Evolutionary conservation across 2,113 vertebrate genomes (phyloP).

Genomic region (Furnarius figulus): DNA sequence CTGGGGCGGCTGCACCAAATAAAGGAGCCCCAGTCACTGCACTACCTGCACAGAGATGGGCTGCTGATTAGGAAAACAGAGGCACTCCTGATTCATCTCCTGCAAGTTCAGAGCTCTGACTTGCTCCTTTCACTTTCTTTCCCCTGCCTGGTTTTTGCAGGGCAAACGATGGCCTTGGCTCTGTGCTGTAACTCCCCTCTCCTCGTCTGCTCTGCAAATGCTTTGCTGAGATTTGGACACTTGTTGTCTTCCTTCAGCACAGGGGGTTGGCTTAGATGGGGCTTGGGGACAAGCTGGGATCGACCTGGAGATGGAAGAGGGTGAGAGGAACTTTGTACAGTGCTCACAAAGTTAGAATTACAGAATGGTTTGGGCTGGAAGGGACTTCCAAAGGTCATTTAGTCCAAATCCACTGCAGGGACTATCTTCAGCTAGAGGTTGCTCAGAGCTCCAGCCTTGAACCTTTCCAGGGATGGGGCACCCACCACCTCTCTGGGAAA

Average conservation of each 20-base stretch:
- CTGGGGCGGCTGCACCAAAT: conserved; percentile 10
- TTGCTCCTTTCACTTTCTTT: background rate
- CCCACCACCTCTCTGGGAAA: background rate
- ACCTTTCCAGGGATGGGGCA: background rate
- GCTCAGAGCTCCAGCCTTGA: background rate
- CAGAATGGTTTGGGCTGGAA: background rate
- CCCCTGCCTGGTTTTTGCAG: background rate
- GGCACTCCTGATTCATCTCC: background rate
- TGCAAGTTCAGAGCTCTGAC: background rate
- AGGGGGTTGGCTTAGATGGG: background rate
- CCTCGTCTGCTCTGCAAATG: background rate
- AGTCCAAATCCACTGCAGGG: background rate
- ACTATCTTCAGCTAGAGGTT: background rate
- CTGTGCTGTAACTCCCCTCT: background rate
- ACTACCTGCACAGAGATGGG: conserved; percentile 32
- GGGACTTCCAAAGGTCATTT: background rate
- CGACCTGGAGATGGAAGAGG: background rate
- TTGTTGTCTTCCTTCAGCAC: background rate
- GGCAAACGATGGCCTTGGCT: background rate
- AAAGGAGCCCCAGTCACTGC: conserved; percentile 6
- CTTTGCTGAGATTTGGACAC: background rate
- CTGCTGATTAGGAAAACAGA: conserved; percentile 66
- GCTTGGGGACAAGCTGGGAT: background rate
- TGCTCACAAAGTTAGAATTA: background rate
- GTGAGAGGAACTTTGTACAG: background rate